Evolutionary conservation across 2,888 invertebrate species (phyloP).

Genomic region (Girardia tigrina): DNA sequence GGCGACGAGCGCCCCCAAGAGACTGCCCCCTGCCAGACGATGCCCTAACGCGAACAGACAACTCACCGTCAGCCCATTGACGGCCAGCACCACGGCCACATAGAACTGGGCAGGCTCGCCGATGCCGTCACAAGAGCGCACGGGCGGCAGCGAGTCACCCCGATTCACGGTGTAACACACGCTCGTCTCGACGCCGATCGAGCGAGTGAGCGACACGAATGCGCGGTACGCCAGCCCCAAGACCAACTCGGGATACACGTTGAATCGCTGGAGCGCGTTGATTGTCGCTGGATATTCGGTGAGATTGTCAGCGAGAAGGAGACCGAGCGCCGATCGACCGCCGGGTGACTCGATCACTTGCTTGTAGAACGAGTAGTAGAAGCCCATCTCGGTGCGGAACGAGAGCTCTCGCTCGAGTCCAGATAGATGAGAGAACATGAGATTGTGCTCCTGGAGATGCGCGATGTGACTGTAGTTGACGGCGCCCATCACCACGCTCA

Average conservation of each 20-base stretch:
- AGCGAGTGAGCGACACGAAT: neutral
- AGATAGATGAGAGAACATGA: conserved; percentile 69
- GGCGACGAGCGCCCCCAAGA: conserved; percentile 1
- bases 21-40: conserved; percentile 18
- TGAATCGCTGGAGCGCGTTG: conserved; percentile 68
- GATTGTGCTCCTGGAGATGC: conserved; percentile 65
- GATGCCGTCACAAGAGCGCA: conserved; percentile 64
- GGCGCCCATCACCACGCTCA: conserved; percentile 33
- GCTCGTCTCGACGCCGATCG: neutral
- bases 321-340: conserved; percentile 53
- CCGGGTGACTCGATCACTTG: conserved; percentile 61
- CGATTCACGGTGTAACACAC: conserved; percentile 51
- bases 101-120: conserved; percentile 71
- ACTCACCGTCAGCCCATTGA: conserved; percentile 60
- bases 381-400: conserved; percentile 70
- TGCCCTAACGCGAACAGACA: conserved; percentile 54
- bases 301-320: conserved; percentile 55
- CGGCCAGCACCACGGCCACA: conserved; percentile 62
- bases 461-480: conserved; percentile 56
- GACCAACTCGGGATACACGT: conserved; percentile 66
- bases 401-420: conserved; percentile 71
- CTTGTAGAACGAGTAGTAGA: conserved; percentile 77
- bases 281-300: conserved; percentile 63
- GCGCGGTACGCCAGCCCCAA: conserved; percentile 35
- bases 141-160: conserved; percentile 56